Base-by-base conservation (phyloP, 2,797 vertebrate species). In the Parambassis ranga region DNA sequence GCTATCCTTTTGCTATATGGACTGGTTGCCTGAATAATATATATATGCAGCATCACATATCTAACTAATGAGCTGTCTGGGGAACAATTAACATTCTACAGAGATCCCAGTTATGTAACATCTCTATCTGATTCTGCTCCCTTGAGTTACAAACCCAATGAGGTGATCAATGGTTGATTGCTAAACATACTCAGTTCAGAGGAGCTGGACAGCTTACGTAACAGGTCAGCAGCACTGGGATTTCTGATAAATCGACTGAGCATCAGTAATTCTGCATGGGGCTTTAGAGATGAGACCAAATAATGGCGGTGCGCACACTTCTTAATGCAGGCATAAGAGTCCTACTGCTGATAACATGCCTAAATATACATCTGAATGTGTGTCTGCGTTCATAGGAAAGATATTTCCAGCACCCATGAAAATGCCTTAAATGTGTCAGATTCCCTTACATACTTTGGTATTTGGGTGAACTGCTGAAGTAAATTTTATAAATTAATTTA, bases 51-150 rank as follows among this genome's bases (percentile, higher is more conserved):
- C 53, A 42, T 36, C 55, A 67, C 62, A 53, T 60, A 63, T 71
- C 61, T 62, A 42, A 60, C 71, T 86, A 88, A 89, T 84, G 79
- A 84, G 72, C 76, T 79, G 75, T 74, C 79, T 10, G 31, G 78
- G 79, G 82, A 83, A 42, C 6, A 26, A 60, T 46, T 58, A 38
- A 82, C 55, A 84, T 67, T 75, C 62, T 58, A 38, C 37, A 63
- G 14, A 70, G 33, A 50, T 73, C 33, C 33, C 4, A 14, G 71
- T 89, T 87, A 86, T 49, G 60, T 49, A 90, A 87, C 64, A 20
- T 62, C 46, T 60, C 75, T 28, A 63, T 77, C 69, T 32, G 33
- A 68, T 51, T 85, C 52, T 56, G 42, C 38, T 77, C 77, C 50
- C 53, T 15, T 66, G 71, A 59, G 76, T 64, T 59, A 69, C 49